Evolutionary conservation across 2,888 invertebrate genomes (phyloP).

Genomic region (Drosophila austrosaltans): DNA sequence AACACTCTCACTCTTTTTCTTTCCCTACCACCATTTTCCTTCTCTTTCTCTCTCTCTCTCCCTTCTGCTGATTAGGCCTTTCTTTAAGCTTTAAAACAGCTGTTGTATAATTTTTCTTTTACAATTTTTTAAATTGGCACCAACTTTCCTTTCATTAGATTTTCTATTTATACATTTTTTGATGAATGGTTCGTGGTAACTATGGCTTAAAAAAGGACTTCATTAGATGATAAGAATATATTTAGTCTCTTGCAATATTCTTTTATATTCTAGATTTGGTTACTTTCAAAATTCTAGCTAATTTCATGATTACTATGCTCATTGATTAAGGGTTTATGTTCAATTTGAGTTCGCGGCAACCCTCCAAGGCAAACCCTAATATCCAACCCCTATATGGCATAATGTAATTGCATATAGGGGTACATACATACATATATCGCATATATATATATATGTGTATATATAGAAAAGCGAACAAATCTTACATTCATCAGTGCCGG

Average conservation of each 20-base stretch:
- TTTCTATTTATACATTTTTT: too few relatives aligned
- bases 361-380: not conserved
- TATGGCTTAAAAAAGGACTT: too few relatives aligned
- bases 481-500: slow-evolving; percentile 24
- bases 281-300: not conserved
- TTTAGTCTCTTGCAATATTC: not conserved
- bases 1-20: slow-evolving; percentile 8
- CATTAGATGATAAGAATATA: too few relatives aligned
- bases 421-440: slow-evolving; percentile 15
- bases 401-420: too few relatives aligned
- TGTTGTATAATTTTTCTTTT: too few relatives aligned
- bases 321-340: not conserved
- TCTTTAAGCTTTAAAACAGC: too few relatives aligned
- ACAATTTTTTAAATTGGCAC: too few relatives aligned
- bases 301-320: not conserved
- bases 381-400: slow-evolving; percentile 3
- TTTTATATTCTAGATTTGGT: not conserved
- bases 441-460: slow-evolving; percentile 18
- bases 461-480: slow-evolving; percentile 17
- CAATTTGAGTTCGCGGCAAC: not conserved
- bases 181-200: too few relatives aligned
- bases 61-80: not conserved
- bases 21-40: not conserved
- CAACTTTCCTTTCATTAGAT: too few relatives aligned
- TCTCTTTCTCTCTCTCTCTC: not conserved